Conservation (phyloP, 2,888 invertebrate species). For the Brachyptera risi region DNA sequence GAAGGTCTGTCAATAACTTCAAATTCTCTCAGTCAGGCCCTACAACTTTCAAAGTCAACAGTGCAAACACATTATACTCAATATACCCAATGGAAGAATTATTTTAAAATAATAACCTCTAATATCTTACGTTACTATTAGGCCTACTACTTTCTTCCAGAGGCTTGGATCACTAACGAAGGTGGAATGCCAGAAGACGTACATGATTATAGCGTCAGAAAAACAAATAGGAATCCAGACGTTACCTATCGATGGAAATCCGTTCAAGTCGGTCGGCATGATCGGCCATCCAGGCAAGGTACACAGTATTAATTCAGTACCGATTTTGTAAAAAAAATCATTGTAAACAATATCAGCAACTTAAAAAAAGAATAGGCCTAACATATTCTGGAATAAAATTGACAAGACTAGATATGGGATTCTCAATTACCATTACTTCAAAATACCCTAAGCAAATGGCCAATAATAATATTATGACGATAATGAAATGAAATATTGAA, state of each 20-base stretch:
- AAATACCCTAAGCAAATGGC: too few relatives aligned
- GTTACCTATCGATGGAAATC: slow-evolving; percentile 70
- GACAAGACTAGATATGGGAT: too few relatives aligned
- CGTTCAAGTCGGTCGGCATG: slow-evolving; percentile 59
- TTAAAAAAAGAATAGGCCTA: too few relatives aligned
- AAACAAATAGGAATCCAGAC: slow-evolving; percentile 65
- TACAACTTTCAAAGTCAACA: neutral
- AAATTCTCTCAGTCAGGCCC: neutral
- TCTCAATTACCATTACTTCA: too few relatives aligned
- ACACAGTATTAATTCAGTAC: too few relatives aligned
- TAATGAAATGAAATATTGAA: too few relatives aligned
- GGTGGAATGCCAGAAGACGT: slow-evolving; percentile 39
- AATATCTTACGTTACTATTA: too few relatives aligned
- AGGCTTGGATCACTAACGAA: neutral
- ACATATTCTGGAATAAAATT: too few relatives aligned
- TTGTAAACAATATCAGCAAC: too few relatives aligned
- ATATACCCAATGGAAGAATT: neutral
- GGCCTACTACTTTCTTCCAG: slow-evolving; percentile 19
- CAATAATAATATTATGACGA: too few relatives aligned
- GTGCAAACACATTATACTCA: neutral
- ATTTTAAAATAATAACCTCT: too few relatives aligned
- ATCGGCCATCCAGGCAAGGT: slow-evolving; percentile 65
- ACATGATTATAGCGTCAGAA: slow-evolving; percentile 59
- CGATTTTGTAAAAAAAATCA: too few relatives aligned
- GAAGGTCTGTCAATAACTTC: slow-evolving; percentile 39